These are phyloP conservation scores for Spodoptera picta DNA, from an alignment of 2,888 invertebrate genomes.

Conservation along the genomic window DNA sequence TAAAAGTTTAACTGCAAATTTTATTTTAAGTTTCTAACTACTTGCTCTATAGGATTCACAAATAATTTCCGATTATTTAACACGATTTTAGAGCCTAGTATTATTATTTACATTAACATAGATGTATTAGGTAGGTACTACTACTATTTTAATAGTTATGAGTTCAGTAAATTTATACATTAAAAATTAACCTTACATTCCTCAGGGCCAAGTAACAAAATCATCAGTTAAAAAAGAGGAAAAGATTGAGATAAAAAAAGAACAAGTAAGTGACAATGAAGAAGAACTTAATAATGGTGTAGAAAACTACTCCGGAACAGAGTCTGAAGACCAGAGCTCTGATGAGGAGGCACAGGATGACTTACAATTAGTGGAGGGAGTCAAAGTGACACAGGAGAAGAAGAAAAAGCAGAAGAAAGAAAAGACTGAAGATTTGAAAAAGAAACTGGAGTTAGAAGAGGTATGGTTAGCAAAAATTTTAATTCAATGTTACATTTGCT, in stretches of 20 bases:
- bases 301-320: conserved; percentile 49
- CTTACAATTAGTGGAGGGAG: conserved; percentile 79
- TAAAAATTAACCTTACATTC: background rate
- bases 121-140: too few relatives aligned
- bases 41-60: too few relatives aligned
- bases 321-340: conserved; percentile 42
- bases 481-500: too few relatives aligned
- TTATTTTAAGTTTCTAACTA: too few relatives aligned
- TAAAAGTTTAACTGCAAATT: too few relatives aligned
- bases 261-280: conserved; percentile 64
- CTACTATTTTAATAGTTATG: too few relatives aligned
- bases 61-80: too few relatives aligned
- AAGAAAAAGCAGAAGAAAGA: conserved; percentile 81
- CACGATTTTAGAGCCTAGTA: too few relatives aligned
- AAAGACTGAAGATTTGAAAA: conserved; percentile 82
- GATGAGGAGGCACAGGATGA: conserved; percentile 59
- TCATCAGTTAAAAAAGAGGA: conserved; percentile 58
- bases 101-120: too few relatives aligned
- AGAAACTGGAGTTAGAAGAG: conserved; percentile 82
- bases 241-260: conserved; percentile 61
- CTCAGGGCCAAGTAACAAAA: conserved; percentile 23
- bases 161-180: background rate
- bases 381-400: conserved; percentile 79
- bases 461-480: conserved; percentile 52
- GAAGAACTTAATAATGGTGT: conserved; percentile 55